phyloP scores from a whole-genome alignment of 2,797 vertebrate genomes.

The Falco naumanni region DNA sequence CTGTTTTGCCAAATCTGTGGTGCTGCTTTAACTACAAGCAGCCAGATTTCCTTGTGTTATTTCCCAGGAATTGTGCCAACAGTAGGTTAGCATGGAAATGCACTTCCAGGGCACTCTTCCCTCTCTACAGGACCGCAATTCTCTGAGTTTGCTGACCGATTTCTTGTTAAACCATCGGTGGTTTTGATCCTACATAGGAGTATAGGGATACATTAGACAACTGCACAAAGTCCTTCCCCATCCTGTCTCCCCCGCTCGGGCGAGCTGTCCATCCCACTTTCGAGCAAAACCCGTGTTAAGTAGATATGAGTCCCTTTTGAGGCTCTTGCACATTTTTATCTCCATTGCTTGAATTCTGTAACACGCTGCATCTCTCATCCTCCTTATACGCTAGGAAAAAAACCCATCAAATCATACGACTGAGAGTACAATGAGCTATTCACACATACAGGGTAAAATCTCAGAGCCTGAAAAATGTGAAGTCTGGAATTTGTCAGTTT shows the following conservation, averaged over 20 bases:
- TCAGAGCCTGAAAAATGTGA: background rate
- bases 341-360: background rate
- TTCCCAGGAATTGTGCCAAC: background rate
- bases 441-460: background rate
- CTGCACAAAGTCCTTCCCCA: background rate
- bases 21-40: background rate
- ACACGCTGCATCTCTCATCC: background rate
- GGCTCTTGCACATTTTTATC: background rate
- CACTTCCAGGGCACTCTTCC: background rate
- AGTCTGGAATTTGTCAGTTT: background rate
- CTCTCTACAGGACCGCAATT: background rate
- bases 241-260: rapidly evolving
- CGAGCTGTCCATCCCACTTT: background rate
- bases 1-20: background rate
- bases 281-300: background rate
- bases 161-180: background rate
- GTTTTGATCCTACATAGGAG: background rate
- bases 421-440: background rate
- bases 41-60: background rate
- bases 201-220: background rate
- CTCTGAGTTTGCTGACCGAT: background rate
- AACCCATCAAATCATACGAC: rapidly evolving
- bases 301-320: background rate
- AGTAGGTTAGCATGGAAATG: background rate
- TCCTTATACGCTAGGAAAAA: background rate